A percentile compares a stretch with the other conserved stretches of the same genome.
phyloP scores from a whole-genome alignment of 2,113 vertebrate genomes.

The Poeciliopsis prolifica region DNA sequence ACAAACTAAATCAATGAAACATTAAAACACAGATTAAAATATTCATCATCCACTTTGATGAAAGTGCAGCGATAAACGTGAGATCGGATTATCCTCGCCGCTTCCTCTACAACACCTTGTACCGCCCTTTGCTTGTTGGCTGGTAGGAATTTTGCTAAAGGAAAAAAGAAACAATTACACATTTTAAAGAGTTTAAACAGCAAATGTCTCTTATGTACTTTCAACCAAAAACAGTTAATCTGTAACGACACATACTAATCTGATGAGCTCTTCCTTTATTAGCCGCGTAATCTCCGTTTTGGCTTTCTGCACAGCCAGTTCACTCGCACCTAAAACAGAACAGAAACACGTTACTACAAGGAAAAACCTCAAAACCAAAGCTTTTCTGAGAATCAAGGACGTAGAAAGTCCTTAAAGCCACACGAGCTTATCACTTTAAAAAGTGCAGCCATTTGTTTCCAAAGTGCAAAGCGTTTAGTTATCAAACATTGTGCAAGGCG shows the following conservation, averaged over 20 bases:
- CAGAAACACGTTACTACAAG: not conserved
- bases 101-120: constrained; percentile 92
- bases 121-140: constrained; percentile 97
- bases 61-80: constrained; percentile 13
- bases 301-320: constrained; percentile 97
- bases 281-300: constrained; percentile 96
- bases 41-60: constrained; percentile 30
- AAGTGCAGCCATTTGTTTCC: too few relatives aligned
- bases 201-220: not conserved
- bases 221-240: not conserved
- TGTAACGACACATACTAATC: constrained; percentile 87
- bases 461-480: too few relatives aligned
- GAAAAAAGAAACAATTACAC: constrained; percentile 26
- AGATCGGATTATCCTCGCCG: not conserved
- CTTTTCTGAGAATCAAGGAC: too few relatives aligned
- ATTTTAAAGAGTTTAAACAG: not conserved
- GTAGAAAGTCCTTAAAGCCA: too few relatives aligned
- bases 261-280: constrained; percentile 98
- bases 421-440: too few relatives aligned
- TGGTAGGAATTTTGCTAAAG: constrained; percentile 99
- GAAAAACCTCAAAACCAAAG: too few relatives aligned
- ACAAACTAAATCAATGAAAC: constrained; percentile 13
- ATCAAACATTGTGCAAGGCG: too few relatives aligned
- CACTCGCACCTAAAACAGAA: constrained; percentile 88
- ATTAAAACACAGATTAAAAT: constrained; percentile 63